phyloP scores from a whole-genome alignment of 2,113 vertebrate genomes.

The Plecturocebus donacophilus region DNA sequence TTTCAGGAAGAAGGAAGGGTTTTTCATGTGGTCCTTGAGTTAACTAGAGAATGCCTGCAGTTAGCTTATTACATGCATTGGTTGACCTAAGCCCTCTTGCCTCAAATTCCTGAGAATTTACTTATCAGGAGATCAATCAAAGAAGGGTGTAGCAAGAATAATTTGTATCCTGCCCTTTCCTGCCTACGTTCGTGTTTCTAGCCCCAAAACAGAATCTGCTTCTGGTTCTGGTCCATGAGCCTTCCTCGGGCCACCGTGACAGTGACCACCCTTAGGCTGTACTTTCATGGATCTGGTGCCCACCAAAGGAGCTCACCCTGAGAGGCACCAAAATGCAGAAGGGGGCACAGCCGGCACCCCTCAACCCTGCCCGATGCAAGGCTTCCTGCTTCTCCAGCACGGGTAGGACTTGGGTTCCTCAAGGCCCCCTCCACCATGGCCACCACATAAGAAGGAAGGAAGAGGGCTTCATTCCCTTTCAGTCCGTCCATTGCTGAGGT shows the following conservation, averaged over 20 bases:
- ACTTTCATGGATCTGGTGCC: background rate
- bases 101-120: background rate
- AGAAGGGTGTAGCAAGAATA: background rate
- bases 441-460: background rate
- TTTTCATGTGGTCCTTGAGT: background rate
- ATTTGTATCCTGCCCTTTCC: background rate
- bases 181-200: no score
- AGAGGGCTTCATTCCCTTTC: background rate
- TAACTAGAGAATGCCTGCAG: background rate
- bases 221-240: no score
- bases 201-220: background rate
- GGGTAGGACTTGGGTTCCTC: background rate
- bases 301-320: background rate
- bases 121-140: background rate
- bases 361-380: no score
- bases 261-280: background rate
- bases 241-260: background rate
- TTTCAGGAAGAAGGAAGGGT: background rate
- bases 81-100: background rate
- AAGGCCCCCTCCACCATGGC: background rate
- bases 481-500: background rate
- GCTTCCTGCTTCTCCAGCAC: background rate
- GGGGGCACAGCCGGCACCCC: no score
- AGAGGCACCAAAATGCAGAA: background rate
- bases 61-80: rapidly evolving